A percentile compares a stretch with the other conserved stretches of the same genome.
Conservation (phyloP, 1,140 invertebrate species). For the Tetramorium parvispinum region DNA sequence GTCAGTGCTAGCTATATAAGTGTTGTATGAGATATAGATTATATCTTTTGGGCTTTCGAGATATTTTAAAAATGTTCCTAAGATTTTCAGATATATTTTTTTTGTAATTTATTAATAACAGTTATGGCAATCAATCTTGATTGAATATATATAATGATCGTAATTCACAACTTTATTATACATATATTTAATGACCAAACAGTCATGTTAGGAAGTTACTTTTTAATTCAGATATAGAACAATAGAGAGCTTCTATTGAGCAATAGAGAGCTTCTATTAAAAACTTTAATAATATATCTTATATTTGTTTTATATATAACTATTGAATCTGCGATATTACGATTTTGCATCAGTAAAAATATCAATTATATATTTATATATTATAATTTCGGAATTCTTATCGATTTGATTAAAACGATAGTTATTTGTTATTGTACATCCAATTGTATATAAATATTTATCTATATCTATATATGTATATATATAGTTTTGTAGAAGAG, state of each 20-base stretch:
- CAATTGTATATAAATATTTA: conserved; percentile 81
- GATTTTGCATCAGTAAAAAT: conserved; percentile 70
- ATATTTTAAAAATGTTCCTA: conserved; percentile 24
- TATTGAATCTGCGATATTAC: conserved; percentile 39
- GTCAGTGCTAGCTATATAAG: conserved; percentile 68
- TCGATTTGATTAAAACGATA: conserved; percentile 68
- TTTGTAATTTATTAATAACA: conserved; percentile 68
- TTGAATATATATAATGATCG: conserved; percentile 69
- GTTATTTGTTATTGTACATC: conserved; percentile 72
- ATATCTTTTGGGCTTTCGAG: conserved; percentile 14
- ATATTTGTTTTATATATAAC: conserved; percentile 58
- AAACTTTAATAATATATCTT: conserved; percentile 52
- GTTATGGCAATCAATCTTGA: conserved; percentile 68
- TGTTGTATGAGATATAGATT: conserved; percentile 30
- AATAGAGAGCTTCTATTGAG: conserved; percentile 29
- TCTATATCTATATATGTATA: conserved; percentile 47
- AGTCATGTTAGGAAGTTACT: conserved; percentile 31
- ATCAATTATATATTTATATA: conserved; percentile 63
- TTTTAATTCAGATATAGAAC: conserved; percentile 35
- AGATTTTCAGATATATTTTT: not conserved
- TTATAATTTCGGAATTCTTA: conserved; percentile 48
- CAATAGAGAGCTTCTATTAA: conserved; percentile 23
- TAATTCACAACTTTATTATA: conserved; percentile 66
- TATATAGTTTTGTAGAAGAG: conserved; percentile 52
- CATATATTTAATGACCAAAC: conserved; percentile 42